Base-by-base conservation (phyloP, 2,888 invertebrate species). In the Cosmia pyralina region DNA sequence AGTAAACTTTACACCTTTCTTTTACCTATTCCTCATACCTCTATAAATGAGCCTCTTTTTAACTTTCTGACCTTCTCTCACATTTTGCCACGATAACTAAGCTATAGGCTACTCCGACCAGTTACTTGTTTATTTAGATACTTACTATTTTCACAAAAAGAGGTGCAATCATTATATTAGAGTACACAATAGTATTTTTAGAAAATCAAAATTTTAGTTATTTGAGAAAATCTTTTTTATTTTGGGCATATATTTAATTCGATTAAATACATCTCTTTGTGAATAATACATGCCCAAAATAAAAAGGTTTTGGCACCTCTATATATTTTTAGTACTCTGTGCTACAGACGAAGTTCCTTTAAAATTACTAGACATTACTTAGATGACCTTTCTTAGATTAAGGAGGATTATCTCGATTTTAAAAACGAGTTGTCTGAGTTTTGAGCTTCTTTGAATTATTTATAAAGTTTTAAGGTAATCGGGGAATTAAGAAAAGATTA, bases 341-440 rank as follows among this genome's bases (percentile, higher is more conserved):
- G 59, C 50, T 8, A 65, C 46, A 78, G 60, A 63, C 53, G 44
- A 52, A 76, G 60, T 77, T 75, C 59, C 59, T 76, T 72, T 64
- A 84, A 85, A 41, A 84, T 79, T 19, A 73, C 75, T 74, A 69
- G 59, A 73, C 78, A 75, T 83, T 85, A 69, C 50, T 74, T 59
- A 65, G 48, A 53, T 28, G 71, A 75, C 73, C 70, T 77, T 80
- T 74, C 19, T 38, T 28, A 66, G 68, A 83, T 75, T 81, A 64
- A 72, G 72, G 59, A 11, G 4, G 59, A 72, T 85, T 77, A 83
- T 68, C 73, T 75, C 57, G 69, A 72, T 83, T 85, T 80, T 8
- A 75, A 69, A 65, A 69, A 69, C 68, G 62, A 57, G 66, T 72
- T 73, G 50, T 3, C 10, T 48, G 62, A 59, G n/a, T 75, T 83